Conservation (phyloP, 2,113 vertebrate genomes). For the Vombatus ursinus region DNA sequence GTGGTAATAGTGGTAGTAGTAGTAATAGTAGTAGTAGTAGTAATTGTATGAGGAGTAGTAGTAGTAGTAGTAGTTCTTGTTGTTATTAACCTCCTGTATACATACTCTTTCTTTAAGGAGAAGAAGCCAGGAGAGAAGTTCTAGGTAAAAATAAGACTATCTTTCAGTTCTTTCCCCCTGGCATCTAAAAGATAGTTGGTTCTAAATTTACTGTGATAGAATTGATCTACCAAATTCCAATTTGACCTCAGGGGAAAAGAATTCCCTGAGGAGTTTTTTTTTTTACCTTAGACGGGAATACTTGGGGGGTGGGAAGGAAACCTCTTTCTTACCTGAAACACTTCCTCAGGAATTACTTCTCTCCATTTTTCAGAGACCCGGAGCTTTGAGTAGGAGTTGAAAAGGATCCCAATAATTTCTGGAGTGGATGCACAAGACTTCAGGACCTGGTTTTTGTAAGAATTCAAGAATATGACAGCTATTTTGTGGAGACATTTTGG, state of each 20-base stretch:
- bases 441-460: conserved; percentile 76
- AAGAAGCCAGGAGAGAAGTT: background rate
- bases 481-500: background rate
- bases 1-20: too few relatives aligned
- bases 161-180: too few relatives aligned
- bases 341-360: conserved; percentile 75
- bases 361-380: conserved; percentile 77
- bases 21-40: too few relatives aligned
- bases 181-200: background rate
- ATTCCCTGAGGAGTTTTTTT: background rate
- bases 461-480: accelerated
- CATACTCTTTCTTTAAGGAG: background rate
- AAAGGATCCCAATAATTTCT: conserved; percentile 80
- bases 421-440: conserved; percentile 74
- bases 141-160: accelerated
- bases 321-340: conserved; percentile 76
- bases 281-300: background rate
- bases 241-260: accelerated
- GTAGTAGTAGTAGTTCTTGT: too few relatives aligned
- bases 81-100: background rate
- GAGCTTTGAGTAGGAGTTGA: conserved; percentile 84
- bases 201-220: background rate
- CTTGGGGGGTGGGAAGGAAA: accelerated
- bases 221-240: background rate
- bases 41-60: too few relatives aligned